phyloP scores from a whole-genome alignment of 2,113 vertebrate species.

The Lipotes vexillifer region DNA sequence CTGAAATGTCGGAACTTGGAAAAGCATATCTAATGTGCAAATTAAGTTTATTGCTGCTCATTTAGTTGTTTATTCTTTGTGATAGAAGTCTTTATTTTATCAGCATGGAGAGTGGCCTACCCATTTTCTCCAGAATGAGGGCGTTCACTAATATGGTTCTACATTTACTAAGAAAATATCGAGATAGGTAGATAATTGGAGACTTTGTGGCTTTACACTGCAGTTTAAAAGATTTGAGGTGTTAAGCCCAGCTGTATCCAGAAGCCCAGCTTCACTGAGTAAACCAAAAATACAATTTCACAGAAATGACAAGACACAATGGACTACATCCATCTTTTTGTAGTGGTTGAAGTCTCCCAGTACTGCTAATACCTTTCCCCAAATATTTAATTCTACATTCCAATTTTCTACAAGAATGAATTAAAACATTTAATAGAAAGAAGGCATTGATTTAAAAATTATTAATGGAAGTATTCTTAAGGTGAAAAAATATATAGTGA shows the following conservation, averaged over 20 bases:
- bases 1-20: constrained; percentile 84
- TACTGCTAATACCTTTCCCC: background rate
- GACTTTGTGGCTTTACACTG: constrained; percentile 59
- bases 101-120: constrained; percentile 67
- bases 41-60: constrained; percentile 86
- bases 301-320: background rate
- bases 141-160: constrained; percentile 38
- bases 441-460: background rate
- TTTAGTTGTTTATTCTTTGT: constrained; percentile 81
- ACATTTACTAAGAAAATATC: constrained; percentile 42
- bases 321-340: background rate
- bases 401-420: background rate
- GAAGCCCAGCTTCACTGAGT: constrained; percentile 42
- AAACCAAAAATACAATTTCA: constrained; percentile 34
- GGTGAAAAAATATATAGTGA: background rate
- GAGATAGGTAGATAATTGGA: constrained; percentile 43
- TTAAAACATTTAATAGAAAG: background rate
- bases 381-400: background rate
- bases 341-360: background rate
- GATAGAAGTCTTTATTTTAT: constrained; percentile 81
- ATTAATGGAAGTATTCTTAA: background rate
- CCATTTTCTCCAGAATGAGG: constrained; percentile 51
- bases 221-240: constrained; percentile 61
- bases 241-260: constrained; percentile 36
- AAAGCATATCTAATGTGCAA: constrained; percentile 88